Base-by-base conservation (phyloP, 2,888 invertebrate species). In the Caenorhabditis auriculariae region DNA sequence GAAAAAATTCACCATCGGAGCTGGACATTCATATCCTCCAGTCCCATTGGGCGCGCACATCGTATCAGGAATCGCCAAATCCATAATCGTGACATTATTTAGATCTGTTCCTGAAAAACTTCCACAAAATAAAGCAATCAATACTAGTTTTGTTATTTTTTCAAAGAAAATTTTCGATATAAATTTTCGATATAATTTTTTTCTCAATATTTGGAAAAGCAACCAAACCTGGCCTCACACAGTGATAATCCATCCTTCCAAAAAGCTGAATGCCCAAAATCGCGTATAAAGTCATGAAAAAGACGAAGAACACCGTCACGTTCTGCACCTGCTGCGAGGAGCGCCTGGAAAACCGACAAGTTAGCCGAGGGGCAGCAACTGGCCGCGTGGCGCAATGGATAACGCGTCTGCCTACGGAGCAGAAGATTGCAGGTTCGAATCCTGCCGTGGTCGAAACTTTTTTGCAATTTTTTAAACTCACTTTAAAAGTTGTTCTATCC, bases 271-370 rank as follows among this genome's bases (percentile, higher is more conserved):
- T 98, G 2, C 98, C 98, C 56, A 99, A 86, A 54, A 99, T 87
- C 59, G 95, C 98, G 83, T 98, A 99, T 4, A 99, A 85, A 21
- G 94, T 93, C 96, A 99, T 98, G 84, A 99, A 99, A 87, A 99
- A 99, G 21, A 98, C 85, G 84, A 98, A 98, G 85, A 99, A 99
- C 42, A 98, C 86, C 1, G 96, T 98, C 38, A 99, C 99, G 86
- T 99, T 99, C 87, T 96, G 96, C 72, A 99, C 95, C 85, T 99
- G 98, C 84, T 96, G 95, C 82, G 95, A 93, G 78, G 98, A 98
- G 58, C 98, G 91, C 83, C 96, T 96, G 85, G 82, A 88, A 87
- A 81, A 71, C 15, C n/a, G 17, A 41, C 12, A 41, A 41, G 9
- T 41, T 41, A 12, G 56, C 63, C n/a, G n/a, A n/a, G n/a, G n/a